Percentiles rank a stretch among this genome's conserved stretches.
Evolutionary conservation across 1,140 invertebrate species (phyloP).

Genomic region (Drosophila equinoxialis): DNA sequence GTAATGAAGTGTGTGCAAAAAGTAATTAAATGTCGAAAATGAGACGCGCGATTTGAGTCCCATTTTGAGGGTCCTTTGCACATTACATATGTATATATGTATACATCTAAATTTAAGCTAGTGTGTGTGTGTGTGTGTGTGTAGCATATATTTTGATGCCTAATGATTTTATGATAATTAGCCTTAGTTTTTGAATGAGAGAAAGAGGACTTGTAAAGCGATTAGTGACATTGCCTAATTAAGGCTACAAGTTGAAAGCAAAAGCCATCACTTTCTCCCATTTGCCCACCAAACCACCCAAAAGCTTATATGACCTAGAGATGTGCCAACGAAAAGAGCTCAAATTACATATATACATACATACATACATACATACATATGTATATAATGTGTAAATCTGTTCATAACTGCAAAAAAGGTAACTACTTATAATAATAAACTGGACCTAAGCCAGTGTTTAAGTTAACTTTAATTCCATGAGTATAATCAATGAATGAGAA

Average conservation of each 20-base stretch:
- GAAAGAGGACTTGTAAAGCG: slow-evolving; percentile 64
- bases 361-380: background rate
- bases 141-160: slow-evolving; percentile 71
- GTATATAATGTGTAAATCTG: background rate
- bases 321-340: background rate
- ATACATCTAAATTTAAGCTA: background rate
- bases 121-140: slow-evolving; percentile 38
- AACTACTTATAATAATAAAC: background rate
- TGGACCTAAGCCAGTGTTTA: background rate
- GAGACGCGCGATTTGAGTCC: slow-evolving; percentile 68
- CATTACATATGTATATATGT: slow-evolving; percentile 11
- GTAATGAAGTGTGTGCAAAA: slow-evolving; percentile 72
- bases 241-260: slow-evolving; percentile 65
- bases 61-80: slow-evolving; percentile 24
- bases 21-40: slow-evolving; percentile 76
- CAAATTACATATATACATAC: background rate
- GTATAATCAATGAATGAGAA: background rate
- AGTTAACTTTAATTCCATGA: background rate
- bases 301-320: background rate
- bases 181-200: slow-evolving; percentile 53
- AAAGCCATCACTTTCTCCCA: slow-evolving; percentile 37
- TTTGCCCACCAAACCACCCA: too few relatives aligned
- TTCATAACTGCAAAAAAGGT: background rate
- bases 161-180: slow-evolving; percentile 80
- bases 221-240: slow-evolving; percentile 74